Evolutionary conservation across 2,113 vertebrate species (phyloP), one percentile per base, ranked within the genome.

Genomic region (Pluvianellus socialis): DNA sequence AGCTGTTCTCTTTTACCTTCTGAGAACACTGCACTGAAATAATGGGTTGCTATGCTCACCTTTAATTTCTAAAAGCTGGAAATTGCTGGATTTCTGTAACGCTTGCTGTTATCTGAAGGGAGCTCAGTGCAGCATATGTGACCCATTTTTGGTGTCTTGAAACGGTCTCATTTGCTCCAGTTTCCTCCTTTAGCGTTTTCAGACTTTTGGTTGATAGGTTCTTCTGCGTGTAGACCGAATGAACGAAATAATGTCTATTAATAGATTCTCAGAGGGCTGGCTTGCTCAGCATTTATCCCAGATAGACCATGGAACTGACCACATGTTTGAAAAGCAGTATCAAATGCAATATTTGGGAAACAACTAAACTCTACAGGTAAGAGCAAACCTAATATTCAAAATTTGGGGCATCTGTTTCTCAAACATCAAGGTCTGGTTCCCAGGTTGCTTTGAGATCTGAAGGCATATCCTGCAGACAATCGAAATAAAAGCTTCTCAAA

Each of bases 111-210:
- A 3, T 2, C 66, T 56, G 49, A 70, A 86, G 45, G 45, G 67
- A 97, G 67, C 85, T 90, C 66, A 28, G 71, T 16, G 79, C 56
- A 24, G 66, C 86, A 70, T 88, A 66, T 77, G 92, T 88, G 96
- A 90, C 94, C 88, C 67, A 70, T 66, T 95, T 95, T n/a, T 76
- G 58, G 10, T 83, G 53, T 33, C 72, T 92, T 65, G 45, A 88
- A 86, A 94, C 77, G 92, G 50, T 62, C 53, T 92, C 86, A 66
- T 79, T 63, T 95, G 94, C 68, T 94, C 88, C 74, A 86, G 8
- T 97, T 96, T 94, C 95, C 79, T 88, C 38, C 79, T 95, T 70
- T 45, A 79, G 86, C 59, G 10, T 79, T 80, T 93, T 38, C 20
- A 28, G 49, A 35, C 33, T 30, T 66, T 30, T n/a, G 17, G 35